Conservation (phyloP, 2,888 invertebrate genomes). For the Linnaemya tessellans region DNA sequence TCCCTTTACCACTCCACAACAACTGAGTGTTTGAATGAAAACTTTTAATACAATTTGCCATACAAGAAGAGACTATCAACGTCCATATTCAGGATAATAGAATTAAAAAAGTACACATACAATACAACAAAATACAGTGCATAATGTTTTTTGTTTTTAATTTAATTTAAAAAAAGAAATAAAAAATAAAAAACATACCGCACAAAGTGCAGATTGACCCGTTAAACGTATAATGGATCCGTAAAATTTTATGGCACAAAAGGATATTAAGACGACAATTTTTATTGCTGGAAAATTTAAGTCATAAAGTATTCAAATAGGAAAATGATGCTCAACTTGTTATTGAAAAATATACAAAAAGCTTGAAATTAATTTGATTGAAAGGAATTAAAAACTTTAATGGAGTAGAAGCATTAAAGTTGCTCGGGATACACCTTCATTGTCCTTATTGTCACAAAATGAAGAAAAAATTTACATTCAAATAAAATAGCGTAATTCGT, state of each 20-base stretch:
- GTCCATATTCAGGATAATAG: constrained; percentile 57
- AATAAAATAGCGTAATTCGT: too few relatives aligned
- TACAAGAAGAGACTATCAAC: constrained; percentile 60
- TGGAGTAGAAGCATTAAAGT: too few relatives aligned
- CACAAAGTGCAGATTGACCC: constrained; percentile 1
- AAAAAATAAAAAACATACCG: neutral
- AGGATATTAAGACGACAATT: neutral
- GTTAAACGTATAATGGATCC: constrained; percentile 8
- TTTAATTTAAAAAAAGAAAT: constrained; percentile 28
- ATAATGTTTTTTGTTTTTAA: constrained; percentile 1
- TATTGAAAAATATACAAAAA: neutral
- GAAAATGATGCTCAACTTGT: too few relatives aligned
- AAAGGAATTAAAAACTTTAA: neutral
- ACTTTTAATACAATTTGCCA: constrained; percentile 69
- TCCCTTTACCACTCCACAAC: neutral
- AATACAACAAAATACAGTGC: constrained; percentile 45
- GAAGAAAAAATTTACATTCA: too few relatives aligned
- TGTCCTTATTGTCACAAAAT: too few relatives aligned
- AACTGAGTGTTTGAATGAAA: constrained; percentile 61
- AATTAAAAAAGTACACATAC: constrained; percentile 51
- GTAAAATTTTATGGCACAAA: neutral
- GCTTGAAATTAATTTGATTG: neutral
- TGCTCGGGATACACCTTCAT: too few relatives aligned
- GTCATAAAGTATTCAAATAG: neutral
- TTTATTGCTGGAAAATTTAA: neutral